These are phyloP conservation scores for Neria commutata DNA, from an alignment of 2,888 invertebrate species.

Conservation along the genomic window DNA sequence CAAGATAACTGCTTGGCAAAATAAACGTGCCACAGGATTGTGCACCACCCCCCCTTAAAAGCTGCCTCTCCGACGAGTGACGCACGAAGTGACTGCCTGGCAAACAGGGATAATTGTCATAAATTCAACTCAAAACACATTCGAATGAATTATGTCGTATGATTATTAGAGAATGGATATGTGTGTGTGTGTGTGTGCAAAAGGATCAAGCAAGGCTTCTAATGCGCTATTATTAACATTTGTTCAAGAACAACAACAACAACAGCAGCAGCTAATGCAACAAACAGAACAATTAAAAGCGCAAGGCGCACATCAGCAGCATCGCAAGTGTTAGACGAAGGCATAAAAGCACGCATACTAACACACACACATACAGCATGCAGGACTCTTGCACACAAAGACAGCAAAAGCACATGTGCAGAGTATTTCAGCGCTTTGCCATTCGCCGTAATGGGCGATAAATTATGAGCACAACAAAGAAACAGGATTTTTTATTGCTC, in stretches of 20 bases:
- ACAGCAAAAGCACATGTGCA: constrained; percentile 53
- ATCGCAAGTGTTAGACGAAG: neutral
- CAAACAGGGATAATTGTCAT: constrained; percentile 33
- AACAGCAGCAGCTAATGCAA: too few species aligned
- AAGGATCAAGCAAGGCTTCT: constrained; percentile 9
- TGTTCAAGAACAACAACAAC: too few species aligned
- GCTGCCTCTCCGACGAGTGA: neutral
- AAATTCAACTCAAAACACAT: constrained; percentile 45
- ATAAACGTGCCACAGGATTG: too few species aligned
- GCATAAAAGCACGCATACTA: neutral
- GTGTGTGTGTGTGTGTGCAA: constrained; percentile 1
- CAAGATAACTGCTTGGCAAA: constrained; percentile 22
- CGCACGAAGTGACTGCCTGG: neutral
- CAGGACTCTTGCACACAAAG: constrained; percentile 5
- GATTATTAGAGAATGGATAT: constrained; percentile 46
- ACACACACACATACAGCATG: neutral
- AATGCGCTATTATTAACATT: constrained; percentile 51
- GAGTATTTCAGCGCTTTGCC: too few species aligned
- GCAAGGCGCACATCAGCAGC: constrained; percentile 12
- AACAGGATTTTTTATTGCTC: constrained; percentile 31
- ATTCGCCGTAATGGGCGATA: constrained; percentile 55
- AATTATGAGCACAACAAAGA: constrained; percentile 53
- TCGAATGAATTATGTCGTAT: constrained; percentile 48
- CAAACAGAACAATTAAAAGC: constrained; percentile 50
- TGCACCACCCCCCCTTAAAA: too few species aligned